Evolutionary conservation across 1,140 invertebrate genomes (phyloP).

Genomic region (Zaprionus davidi): DNA sequence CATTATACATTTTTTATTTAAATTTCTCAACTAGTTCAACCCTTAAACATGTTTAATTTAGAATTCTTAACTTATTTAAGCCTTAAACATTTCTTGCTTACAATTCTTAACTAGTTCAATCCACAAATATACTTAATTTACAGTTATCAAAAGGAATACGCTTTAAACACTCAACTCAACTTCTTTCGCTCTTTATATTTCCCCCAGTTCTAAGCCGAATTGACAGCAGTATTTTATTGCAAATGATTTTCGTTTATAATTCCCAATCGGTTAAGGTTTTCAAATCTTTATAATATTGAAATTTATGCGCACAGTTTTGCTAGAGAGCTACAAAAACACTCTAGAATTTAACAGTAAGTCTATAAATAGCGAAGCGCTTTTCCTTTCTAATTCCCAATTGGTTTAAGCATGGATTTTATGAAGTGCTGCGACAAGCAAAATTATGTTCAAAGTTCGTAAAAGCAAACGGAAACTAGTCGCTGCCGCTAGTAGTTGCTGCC

Average conservation of each 20-base stretch:
- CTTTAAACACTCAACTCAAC: too few species aligned
- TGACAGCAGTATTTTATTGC: not conserved
- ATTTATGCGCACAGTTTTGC: not conserved
- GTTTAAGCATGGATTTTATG: constrained; percentile 6
- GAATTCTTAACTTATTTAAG: too few species aligned
- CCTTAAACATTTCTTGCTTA: too few species aligned
- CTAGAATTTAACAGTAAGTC: not conserved
- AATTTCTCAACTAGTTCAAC: not conserved
- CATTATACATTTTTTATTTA: not conserved
- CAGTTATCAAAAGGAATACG: too few species aligned
- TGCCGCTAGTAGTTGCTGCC: constrained; percentile 1
- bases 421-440: constrained; percentile 6
- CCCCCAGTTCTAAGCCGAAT: too few species aligned
- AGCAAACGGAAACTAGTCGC: constrained; percentile 6
- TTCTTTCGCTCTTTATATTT: too few species aligned
- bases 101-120: too few species aligned
- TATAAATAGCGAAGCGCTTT: constrained; percentile 7
- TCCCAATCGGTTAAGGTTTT: not conserved
- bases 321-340: not conserved
- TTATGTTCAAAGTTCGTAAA: constrained; percentile 9
- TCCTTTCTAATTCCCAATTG: constrained; percentile 4
- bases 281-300: not conserved
- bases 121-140: too few species aligned
- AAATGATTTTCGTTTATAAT: constrained; percentile 2
- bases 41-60: too few species aligned